Evolutionary conservation across 2,888 invertebrate species (phyloP), one percentile per base, ranked within the genome.

Genomic region (Eumerus sabulonum): DNA sequence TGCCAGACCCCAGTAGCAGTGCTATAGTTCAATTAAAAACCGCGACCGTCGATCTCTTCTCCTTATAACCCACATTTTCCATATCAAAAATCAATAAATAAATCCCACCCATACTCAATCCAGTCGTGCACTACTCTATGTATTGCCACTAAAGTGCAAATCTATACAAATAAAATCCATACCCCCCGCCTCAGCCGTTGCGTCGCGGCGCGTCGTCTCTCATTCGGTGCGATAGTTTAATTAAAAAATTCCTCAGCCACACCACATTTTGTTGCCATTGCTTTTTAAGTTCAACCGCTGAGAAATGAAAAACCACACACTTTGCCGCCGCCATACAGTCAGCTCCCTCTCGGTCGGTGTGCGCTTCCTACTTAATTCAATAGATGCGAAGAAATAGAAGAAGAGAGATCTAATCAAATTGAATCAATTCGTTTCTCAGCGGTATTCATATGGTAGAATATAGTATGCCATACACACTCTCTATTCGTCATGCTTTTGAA

Each of bases 331-430:
- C 11, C 11, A 12, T 62, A 27, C 17, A 18, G 42, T 53, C n/a
- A 5, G 27, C 16, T 44, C 13, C 9, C 17, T 36, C 27, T 7
- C 27, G 27, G 27, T 27, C 3, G 3, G 27, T n/a, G n/a, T n/a
- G n/a, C n/a, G n/a, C n/a, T n/a, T 53, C 45, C 36, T 67, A 57
- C 56, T 51, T 54, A 68, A 70, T 74, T 79, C 74, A 79, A 79
- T 74, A 74, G 63, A 74, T 7, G 73, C 68, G 57, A 63, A 35
- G 51, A 57, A 63, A 53, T 36, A 57, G 38, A 42, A 57, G 42
- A 56, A 50, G 64, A 27, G 64, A 40, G 36, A 54, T 64, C 73
- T 74, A 74, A 79, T 79, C 74, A 70, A 70, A 60, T 79, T 62
- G 59, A 79, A 73, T 73, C 73, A 73, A 68, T 79, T 63, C 68